Evolutionary conservation across 2,113 vertebrate genomes (phyloP).

Genomic region (Eudyptes chrysolophus): DNA sequence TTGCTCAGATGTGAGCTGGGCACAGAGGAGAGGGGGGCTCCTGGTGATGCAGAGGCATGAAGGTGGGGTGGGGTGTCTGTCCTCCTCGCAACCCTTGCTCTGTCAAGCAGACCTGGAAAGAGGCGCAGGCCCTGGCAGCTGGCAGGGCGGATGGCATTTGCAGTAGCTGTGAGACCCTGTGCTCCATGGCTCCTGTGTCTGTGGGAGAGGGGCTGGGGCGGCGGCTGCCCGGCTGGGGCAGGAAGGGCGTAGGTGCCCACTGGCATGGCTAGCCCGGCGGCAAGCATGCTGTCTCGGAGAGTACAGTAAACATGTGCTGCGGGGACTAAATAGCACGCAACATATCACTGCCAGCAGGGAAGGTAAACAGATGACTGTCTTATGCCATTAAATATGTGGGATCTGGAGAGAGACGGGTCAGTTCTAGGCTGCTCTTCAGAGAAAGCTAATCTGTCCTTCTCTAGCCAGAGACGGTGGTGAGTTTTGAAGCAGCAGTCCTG

Average conservation of each 20-base stretch:
- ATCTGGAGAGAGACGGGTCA: not conserved
- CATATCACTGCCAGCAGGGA: not conserved
- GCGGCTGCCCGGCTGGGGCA: not conserved
- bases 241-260: not conserved
- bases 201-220: not conserved
- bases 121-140: not conserved
- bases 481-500: not conserved
- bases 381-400: not conserved
- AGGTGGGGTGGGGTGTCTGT: too few relatives aligned
- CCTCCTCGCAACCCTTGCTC: not conserved
- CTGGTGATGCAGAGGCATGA: not conserved
- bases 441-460: not conserved
- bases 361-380: constrained; percentile 32
- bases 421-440: not conserved
- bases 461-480: not conserved
- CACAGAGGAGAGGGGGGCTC: not conserved
- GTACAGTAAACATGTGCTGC: not conserved
- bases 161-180: not conserved
- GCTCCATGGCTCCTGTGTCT: accelerated
- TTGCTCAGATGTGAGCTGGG: not conserved
- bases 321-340: not conserved
- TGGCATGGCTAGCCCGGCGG: not conserved
- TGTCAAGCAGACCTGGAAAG: not conserved
- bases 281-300: not conserved
- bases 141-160: not conserved